phyloP scores from a whole-genome alignment of 2,888 invertebrate species.

The Ypsolopha scabrella region DNA sequence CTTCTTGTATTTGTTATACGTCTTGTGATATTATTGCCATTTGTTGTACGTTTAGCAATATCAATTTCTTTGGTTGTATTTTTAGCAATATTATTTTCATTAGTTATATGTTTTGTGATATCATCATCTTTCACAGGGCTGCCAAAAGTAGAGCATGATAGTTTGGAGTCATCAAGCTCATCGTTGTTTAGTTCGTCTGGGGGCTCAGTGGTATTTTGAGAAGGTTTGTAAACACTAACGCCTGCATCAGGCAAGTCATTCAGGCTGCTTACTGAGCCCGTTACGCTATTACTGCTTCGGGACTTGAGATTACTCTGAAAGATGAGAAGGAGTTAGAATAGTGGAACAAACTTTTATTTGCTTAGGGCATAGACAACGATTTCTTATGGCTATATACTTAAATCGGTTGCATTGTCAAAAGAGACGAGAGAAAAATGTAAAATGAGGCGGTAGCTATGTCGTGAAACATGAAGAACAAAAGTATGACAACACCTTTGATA shows the following conservation, averaged over 20 bases:
- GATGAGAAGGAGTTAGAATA: background rate
- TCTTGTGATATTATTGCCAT: too few relatives aligned
- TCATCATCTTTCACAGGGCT: constrained; percentile 40
- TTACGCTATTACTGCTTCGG: constrained; percentile 2
- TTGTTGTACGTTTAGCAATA: too few relatives aligned
- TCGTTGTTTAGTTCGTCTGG: constrained; percentile 4
- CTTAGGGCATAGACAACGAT: background rate
- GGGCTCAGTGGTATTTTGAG: constrained; percentile 11
- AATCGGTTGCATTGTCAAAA: background rate
- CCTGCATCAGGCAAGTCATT: constrained; percentile 19
- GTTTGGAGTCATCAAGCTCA: constrained; percentile 15
- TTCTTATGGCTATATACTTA: too few relatives aligned
- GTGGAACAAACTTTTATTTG: background rate
- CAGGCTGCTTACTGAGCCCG: constrained; percentile 20
- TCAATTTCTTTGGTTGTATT: too few relatives aligned
- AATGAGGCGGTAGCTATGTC: background rate
- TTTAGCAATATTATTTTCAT: too few relatives aligned
- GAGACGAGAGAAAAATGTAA: too few relatives aligned
- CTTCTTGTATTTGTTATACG: too few relatives aligned
- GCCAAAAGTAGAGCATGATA: constrained; percentile 44
- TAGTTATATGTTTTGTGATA: constrained; percentile 8
- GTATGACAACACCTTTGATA: background rate
- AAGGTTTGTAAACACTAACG: constrained; percentile 13
- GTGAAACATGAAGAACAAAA: background rate
- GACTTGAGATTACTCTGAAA: constrained; percentile 26